Evolutionary conservation across 2,888 invertebrate species (phyloP), one percentile per base, ranked within the genome.

Genomic region (Pyrochroa serraticornis): DNA sequence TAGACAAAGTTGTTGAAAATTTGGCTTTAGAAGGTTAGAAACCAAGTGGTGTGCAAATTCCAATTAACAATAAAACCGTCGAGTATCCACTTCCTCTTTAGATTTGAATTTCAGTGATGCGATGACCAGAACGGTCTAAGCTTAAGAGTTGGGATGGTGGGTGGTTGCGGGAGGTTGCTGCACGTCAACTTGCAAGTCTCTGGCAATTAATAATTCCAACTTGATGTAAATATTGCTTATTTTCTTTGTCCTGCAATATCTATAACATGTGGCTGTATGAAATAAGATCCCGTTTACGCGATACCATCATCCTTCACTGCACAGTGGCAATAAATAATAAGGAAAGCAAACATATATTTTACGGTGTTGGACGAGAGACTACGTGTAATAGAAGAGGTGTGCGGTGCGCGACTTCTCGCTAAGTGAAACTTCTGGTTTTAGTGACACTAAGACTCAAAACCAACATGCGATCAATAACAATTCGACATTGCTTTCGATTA

Each of bases 381-480:
- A 34, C 52, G 44, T 38, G 38, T 52, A 44, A 43, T 44, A 35
- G 22, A 35, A 34, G 58, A 42, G 52, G 14, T 38, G 38, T 44
- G 58, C 45, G 46, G 42, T 37, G 38, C 47, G 39, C 39, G 37
- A 34, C 39, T 36, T 31, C 43, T 22, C 34, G 30, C 55, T 51
- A 60, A 60, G 51, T 56, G 45, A 56, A 52, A 55, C 54, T 41
- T 49, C 54, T 32, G 37, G 43, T 41, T 41, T 22, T 22, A 35
- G 51, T 42, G 59, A 58, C 59, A 51, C 44, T 55, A 55, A 58
- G 38, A 50, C 42, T 45, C 39, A 51, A 59, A 55, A 51, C 22
- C 47, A 47, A 60, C 56, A 56, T 30, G 43, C 37, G 47, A 60
- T 60, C 56, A 60, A 60, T 60, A 60, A 60, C 45, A 52, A 48